Conservation (phyloP, 2,797 vertebrate genomes). For the Notolepis coatsorum region DNA sequence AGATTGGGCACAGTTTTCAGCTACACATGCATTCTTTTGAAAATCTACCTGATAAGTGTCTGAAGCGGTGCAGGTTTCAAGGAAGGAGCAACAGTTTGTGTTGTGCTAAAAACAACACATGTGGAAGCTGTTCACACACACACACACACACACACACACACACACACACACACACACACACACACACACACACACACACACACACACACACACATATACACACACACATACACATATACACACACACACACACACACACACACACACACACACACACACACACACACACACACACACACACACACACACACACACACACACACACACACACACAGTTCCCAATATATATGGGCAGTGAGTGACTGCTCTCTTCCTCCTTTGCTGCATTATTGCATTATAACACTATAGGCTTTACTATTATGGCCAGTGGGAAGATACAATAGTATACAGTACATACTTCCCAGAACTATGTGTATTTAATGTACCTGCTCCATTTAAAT, state of each 20-base stretch:
- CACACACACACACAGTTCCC: neutral
- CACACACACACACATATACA: neutral
- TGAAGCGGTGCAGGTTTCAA: no score
- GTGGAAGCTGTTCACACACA: no score
- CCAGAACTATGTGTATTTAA: neutral
- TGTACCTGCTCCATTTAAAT: constrained; percentile 9
- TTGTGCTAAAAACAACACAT: neutral
- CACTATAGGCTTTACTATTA: no score
- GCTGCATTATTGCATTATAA: no score
- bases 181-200: neutral
- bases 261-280: neutral
- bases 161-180: neutral
- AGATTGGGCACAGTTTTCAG: no score
- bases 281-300: neutral
- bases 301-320: neutral
- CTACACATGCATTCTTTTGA: no score
- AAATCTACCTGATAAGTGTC: no score
- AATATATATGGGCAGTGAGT: no score
- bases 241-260: neutral
- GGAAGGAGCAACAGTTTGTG: no score
- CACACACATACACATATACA: neutral
- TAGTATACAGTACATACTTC: no score
- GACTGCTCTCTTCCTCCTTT: no score
- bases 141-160: neutral
- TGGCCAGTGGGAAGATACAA: no score